Evolutionary conservation across 30 jellyfish, hydroid and myxozoan species (phyloP).

Genomic region (Turritopsis dohrnii): DNA sequence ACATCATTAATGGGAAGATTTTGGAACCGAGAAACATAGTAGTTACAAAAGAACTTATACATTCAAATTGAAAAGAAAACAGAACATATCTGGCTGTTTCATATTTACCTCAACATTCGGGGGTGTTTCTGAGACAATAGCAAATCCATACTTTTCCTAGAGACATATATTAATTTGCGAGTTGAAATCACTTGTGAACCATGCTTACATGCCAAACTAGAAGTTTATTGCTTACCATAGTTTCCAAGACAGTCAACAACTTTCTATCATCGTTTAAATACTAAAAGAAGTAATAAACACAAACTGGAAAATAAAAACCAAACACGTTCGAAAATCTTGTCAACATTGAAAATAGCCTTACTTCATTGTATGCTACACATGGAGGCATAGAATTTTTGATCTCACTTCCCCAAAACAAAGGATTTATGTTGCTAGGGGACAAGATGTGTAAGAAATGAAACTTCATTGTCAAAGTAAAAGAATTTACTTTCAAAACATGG

Average conservation of each 20-base stretch:
- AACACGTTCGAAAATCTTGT: background rate
- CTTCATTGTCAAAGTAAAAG: too few species aligned
- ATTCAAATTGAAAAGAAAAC: too few species aligned
- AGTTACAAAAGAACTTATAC: too few species aligned
- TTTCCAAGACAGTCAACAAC: background rate
- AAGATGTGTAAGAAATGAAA: background rate
- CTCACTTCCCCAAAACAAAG: conserved; percentile 10
- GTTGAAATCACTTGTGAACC: too few species aligned
- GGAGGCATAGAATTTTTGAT: conserved; percentile 1
- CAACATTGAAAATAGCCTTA: background rate
- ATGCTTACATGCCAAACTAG: too few species aligned
- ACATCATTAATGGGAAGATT: too few species aligned
- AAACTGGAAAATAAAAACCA: background rate
- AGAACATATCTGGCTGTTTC: background rate
- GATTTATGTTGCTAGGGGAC: background rate
- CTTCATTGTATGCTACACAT: background rate
- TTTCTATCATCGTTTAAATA: background rate
- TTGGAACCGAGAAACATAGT: too few species aligned
- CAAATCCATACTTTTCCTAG: conserved; percentile 20
- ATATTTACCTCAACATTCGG: conserved; percentile 6
- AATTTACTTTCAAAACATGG: too few species aligned
- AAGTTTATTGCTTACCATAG: background rate
- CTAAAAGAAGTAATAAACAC: background rate
- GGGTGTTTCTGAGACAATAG: conserved; percentile 16
- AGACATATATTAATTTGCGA: too few species aligned